Conservation (phyloP, 2,888 invertebrate genomes). For the Myathropa florea region DNA sequence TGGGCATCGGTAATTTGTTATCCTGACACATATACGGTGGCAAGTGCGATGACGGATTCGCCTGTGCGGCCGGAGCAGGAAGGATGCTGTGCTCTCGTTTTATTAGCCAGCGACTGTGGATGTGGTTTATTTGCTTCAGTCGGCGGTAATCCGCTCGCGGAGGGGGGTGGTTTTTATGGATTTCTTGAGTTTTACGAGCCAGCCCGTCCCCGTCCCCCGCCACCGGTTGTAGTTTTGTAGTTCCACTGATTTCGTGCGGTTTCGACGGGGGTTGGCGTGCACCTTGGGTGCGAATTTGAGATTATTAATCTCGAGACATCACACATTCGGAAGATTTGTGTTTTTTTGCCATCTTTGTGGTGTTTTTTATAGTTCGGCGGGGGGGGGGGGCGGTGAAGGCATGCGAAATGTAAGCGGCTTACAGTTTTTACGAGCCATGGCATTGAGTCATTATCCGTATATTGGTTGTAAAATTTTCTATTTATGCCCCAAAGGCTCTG, state of each 20-base stretch:
- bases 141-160: not conserved
- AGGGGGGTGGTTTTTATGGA: constrained; percentile 17
- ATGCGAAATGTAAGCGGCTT: constrained; percentile 27
- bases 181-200: constrained; percentile 40
- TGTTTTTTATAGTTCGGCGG: not conserved
- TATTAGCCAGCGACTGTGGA: constrained; percentile 49
- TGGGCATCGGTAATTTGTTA: constrained; percentile 56
- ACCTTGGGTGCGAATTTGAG: constrained; percentile 19
- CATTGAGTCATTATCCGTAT: constrained; percentile 14
- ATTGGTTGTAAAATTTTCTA: constrained; percentile 35
- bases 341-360: not conserved
- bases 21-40: constrained; percentile 40
- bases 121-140: constrained; percentile 34
- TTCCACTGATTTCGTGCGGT: constrained; percentile 34
- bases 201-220: no score
- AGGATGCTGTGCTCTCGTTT: constrained; percentile 40
- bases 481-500: not conserved
- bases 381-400: not conserved
- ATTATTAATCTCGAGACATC: constrained; percentile 41
- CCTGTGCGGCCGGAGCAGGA: not conserved
- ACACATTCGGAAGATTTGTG: not conserved
- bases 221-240: constrained; percentile 26
- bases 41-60: constrained; percentile 33
- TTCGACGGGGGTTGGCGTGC: no score
- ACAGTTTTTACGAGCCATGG: constrained; percentile 17